Percentiles rank a stretch among this genome's conserved stretches.
Conservation (phyloP, 2,888 invertebrate species). For the Drosophila subsilvestris region DNA sequence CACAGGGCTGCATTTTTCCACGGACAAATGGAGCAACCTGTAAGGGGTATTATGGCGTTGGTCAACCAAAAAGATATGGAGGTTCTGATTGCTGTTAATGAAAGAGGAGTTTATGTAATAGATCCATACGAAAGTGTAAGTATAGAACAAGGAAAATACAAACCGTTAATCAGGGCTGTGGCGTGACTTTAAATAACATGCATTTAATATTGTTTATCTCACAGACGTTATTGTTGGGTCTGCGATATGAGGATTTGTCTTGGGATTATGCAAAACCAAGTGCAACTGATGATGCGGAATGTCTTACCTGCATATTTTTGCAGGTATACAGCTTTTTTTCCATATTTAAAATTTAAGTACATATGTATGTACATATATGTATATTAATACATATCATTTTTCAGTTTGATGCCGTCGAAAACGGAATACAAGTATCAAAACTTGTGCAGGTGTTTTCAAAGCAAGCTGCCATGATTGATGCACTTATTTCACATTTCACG, state of each 20-base stretch:
- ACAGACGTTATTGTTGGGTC: constrained; percentile 92
- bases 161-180: neutral
- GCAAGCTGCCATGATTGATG: constrained; percentile 94
- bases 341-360: neutral
- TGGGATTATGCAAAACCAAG: constrained; percentile 97
- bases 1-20: constrained; percentile 95
- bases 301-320: constrained; percentile 95
- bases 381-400: constrained; percentile 21
- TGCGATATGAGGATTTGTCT: constrained; percentile 94
- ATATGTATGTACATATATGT: too few relatives aligned
- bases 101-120: constrained; percentile 92
- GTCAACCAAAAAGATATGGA: constrained; percentile 94
- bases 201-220: neutral
- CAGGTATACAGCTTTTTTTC: constrained; percentile 85
- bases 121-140: constrained; percentile 93
- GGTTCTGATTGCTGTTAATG: constrained; percentile 94
- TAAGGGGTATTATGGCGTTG: constrained; percentile 92
- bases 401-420: constrained; percentile 84
- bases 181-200: neutral
- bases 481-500: constrained; percentile 92
- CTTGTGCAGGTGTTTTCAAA: constrained; percentile 86
- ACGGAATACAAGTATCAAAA: constrained; percentile 84
- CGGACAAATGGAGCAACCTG: constrained; percentile 97
- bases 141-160: constrained; percentile 52
- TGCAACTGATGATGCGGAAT: constrained; percentile 91